Evolutionary conservation across 2,797 vertebrate genomes (phyloP).

Genomic region (Amazona ochrocephala): DNA sequence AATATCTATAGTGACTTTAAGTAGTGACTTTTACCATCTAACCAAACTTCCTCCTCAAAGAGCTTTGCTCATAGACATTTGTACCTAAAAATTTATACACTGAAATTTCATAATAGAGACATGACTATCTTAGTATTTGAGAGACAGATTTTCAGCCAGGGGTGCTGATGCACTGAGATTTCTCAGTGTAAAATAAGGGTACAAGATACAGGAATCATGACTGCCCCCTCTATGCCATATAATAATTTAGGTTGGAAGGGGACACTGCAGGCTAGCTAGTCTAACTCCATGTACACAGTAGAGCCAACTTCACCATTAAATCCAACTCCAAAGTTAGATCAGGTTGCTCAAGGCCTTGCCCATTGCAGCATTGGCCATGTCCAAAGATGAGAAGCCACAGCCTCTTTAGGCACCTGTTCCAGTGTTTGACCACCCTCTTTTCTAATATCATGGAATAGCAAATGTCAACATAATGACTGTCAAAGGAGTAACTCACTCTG

Average conservation of each 20-base stretch:
- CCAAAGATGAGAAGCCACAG: neutral
- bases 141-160: neutral
- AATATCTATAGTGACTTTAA: neutral
- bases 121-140: neutral
- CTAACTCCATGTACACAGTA: neutral
- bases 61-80: neutral
- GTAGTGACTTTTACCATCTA: neutral
- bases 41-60: neutral
- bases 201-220: neutral
- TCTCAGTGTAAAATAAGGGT: neutral
- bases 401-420: neutral
- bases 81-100: neutral
- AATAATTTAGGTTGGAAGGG: neutral
- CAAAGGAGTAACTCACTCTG: neutral
- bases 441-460: neutral
- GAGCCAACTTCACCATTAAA: neutral
- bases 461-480: neutral
- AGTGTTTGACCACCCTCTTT: neutral
- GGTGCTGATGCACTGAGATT: neutral
- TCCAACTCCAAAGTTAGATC: neutral
- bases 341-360: neutral
- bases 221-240: neutral
- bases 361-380: neutral
- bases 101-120: neutral
- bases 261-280: neutral